Evolutionary conservation across 2,888 invertebrate genomes (phyloP).

Genomic region (Galeopsomyia nigrocyanea): DNA sequence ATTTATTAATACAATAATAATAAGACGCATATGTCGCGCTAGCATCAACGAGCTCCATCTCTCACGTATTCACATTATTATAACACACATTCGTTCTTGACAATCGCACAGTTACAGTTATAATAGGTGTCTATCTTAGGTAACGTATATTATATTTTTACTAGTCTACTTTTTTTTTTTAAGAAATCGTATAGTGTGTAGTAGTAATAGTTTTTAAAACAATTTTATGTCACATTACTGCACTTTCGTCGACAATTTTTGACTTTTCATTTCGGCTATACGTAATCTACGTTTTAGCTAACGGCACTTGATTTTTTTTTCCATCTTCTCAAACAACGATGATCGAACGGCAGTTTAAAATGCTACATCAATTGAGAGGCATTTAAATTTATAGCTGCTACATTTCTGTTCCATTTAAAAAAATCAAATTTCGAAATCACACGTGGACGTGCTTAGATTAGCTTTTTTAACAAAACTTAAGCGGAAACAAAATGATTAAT

Average conservation of each 20-base stretch:
- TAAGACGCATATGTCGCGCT: slow-evolving; percentile 31
- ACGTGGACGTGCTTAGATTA: slow-evolving; percentile 1
- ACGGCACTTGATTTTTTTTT: slow-evolving; percentile 30
- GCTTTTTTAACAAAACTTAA: slow-evolving; percentile 23
- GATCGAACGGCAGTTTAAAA: slow-evolving; percentile 22
- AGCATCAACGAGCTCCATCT: slow-evolving; percentile 43
- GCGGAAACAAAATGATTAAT: slow-evolving; percentile 14
- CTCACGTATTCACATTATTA: slow-evolving; percentile 44
- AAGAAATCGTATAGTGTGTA: slow-evolving; percentile 26
- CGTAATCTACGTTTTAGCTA: slow-evolving; percentile 6
- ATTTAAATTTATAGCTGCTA: slow-evolving; percentile 12
- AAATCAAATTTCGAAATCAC: slow-evolving; percentile 1
- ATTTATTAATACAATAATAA: slow-evolving; percentile 44
- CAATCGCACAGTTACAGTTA: slow-evolving; percentile 46
- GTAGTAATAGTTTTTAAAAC: slow-evolving; percentile 24
- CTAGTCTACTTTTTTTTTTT: slow-evolving; percentile 28
- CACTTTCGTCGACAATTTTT: slow-evolving; percentile 19
- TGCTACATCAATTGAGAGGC: slow-evolving; percentile 14
- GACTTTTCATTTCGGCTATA: slow-evolving; percentile 16
- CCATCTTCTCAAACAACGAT: slow-evolving; percentile 18
- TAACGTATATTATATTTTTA: slow-evolving; percentile 46
- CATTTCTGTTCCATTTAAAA: slow-evolving; percentile 19
- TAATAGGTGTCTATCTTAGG: slow-evolving; percentile 47
- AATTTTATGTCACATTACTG: slow-evolving; percentile 21
- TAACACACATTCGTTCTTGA: slow-evolving; percentile 42